Evolutionary conservation across 2,888 invertebrate species (phyloP).

Genomic region (Stenchaetothrips biformis): DNA sequence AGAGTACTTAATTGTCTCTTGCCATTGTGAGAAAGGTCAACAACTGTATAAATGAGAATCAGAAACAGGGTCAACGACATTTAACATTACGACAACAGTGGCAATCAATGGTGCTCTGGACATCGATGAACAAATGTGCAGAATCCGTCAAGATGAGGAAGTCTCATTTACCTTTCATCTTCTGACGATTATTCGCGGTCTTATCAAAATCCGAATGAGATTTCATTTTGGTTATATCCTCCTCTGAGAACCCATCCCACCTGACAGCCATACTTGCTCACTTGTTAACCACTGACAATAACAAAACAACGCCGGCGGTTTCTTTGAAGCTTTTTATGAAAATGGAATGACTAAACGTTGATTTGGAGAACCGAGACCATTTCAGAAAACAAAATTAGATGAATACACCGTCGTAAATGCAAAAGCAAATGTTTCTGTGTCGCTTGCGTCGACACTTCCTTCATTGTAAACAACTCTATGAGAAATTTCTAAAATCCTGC

Average conservation of each 20-base stretch:
- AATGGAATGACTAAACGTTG: background rate
- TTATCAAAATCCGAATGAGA: background rate
- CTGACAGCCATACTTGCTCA: conserved; percentile 26
- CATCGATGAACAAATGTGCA: no score
- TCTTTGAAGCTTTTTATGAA: background rate
- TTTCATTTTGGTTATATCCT: conserved; percentile 26
- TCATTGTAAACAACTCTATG: background rate
- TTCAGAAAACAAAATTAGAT: background rate
- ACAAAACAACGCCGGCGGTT: no score
- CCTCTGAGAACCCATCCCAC: conserved; percentile 31
- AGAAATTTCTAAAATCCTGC: background rate
- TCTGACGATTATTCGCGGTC: background rate
- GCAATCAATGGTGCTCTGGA: no score
- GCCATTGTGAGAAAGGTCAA: background rate
- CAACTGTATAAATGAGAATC: background rate
- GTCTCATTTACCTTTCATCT: background rate
- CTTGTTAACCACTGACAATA: background rate
- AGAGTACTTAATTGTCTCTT: background rate
- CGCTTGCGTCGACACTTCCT: background rate
- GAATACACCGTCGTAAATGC: background rate
- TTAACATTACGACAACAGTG: no score
- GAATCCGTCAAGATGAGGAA: no score
- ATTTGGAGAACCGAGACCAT: background rate
- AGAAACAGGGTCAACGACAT: no score
- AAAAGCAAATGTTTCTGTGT: background rate